phyloP scores from a whole-genome alignment of 2,113 vertebrate genomes.

The Zapus hudsonius region DNA sequence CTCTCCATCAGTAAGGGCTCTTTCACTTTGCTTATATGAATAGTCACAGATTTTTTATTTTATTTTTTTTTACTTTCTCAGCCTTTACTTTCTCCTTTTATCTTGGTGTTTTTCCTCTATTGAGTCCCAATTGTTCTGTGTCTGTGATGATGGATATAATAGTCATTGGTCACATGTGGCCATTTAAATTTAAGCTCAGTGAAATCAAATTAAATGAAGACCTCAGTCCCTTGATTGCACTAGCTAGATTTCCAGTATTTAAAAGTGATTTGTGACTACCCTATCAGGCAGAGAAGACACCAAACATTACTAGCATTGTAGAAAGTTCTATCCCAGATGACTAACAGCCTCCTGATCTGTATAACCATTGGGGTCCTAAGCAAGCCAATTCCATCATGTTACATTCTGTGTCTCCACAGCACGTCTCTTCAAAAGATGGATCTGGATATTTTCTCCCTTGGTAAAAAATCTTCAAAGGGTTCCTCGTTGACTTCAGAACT shows the following conservation, averaged over 20 bases:
- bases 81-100: not conserved
- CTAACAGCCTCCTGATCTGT: not conserved
- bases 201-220: not conserved
- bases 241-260: not conserved
- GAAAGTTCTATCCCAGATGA: not conserved
- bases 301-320: not conserved
- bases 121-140: not conserved
- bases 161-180: not conserved
- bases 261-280: not conserved
- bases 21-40: not conserved
- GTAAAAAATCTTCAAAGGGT: not conserved
- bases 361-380: not conserved
- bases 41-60: not conserved
- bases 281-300: not conserved
- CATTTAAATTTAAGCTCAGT: constrained; percentile 18
- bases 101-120: not conserved
- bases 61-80: not conserved
- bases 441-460: not conserved
- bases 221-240: not conserved
- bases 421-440: constrained; percentile 1
- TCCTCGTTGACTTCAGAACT: constrained; percentile 44
- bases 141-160: not conserved
- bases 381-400: not conserved
- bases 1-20: not conserved
- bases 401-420: not conserved